A percentile compares a stretch with the other conserved stretches of the same genome.
These are phyloP conservation scores for Myzus persicae DNA, from an alignment of 1,140 invertebrate species.

Conservation along the genomic window DNA sequence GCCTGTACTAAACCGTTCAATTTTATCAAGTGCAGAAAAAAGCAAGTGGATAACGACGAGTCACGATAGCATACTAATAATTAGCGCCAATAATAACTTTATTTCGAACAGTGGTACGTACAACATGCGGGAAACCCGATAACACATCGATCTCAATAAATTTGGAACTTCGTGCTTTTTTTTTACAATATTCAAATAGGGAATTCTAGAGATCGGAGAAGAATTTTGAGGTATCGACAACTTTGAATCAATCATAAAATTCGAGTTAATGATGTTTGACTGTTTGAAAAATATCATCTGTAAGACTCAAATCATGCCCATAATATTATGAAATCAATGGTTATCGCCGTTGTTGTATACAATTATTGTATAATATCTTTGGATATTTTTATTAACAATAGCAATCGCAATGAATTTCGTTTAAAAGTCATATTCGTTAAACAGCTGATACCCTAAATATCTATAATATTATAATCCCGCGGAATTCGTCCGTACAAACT, in stretches of 20 bases:
- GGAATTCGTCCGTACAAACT: neutral
- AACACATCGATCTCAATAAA: neutral
- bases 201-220: neutral
- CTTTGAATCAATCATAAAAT: too few species aligned
- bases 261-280: neutral
- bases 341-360: too few species aligned
- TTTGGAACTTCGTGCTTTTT: neutral
- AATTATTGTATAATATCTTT: neutral
- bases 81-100: too few species aligned
- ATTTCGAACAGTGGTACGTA: too few species aligned
- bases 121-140: neutral
- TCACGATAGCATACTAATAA: too few species aligned
- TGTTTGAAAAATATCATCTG: neutral
- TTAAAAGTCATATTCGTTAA: neutral
- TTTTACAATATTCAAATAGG: neutral
- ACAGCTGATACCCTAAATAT: neutral
- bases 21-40: neutral
- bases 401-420: neutral
- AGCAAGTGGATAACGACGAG: too few species aligned
- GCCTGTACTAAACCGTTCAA: neutral
- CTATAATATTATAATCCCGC: neutral
- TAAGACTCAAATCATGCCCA: neutral
- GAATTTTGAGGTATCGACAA: neutral
- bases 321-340: neutral
- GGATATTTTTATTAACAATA: neutral